Evolutionary conservation across 1,140 invertebrate genomes (phyloP).

Genomic region (silkworm (Bombyx mori)): DNA sequence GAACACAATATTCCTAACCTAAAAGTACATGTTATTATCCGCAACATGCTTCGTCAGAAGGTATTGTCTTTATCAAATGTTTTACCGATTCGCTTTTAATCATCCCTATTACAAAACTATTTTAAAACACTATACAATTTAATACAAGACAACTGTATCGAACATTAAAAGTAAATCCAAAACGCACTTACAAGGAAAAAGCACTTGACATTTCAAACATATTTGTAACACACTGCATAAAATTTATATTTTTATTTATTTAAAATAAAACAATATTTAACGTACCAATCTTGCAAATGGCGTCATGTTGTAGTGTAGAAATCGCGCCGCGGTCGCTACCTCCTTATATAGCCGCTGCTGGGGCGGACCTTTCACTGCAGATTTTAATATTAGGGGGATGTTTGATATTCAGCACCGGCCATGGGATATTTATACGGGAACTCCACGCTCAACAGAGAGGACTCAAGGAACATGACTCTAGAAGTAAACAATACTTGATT

Average conservation of each 20-base stretch:
- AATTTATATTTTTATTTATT: background rate
- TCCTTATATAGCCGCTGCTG: conserved; percentile 45
- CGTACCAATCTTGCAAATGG: conserved; percentile 58
- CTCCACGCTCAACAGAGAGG: no score
- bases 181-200: background rate
- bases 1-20: no score
- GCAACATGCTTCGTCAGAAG: no score
- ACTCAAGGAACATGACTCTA: no score
- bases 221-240: background rate
- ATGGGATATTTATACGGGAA: no score
- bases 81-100: no score
- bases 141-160: no score
- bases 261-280: conserved; percentile 18
- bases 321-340: conserved; percentile 42
- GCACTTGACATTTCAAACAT: background rate
- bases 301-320: conserved; percentile 57
- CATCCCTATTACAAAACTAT: no score
- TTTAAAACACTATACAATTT: no score
- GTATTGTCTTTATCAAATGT: no score
- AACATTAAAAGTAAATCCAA: background rate
- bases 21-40: no score
- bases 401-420: background rate
- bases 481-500: no score
- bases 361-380: conserved; percentile 53
- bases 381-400: conserved; percentile 28